phyloP scores from a whole-genome alignment of 2,113 vertebrate species.

The Sterrhoptilus dennistouni region DNA sequence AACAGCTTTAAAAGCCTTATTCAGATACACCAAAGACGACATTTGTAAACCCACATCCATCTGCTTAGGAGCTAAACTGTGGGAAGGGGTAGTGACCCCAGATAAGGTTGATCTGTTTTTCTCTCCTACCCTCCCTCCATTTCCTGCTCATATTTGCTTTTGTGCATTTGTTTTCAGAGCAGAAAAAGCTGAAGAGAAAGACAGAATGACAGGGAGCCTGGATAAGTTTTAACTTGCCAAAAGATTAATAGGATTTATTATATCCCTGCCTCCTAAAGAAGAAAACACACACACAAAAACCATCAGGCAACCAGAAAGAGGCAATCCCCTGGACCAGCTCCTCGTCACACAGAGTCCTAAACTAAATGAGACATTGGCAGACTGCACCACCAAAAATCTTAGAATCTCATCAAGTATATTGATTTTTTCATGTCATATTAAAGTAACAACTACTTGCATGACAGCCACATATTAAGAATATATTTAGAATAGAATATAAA shows the following conservation, averaged over 20 bases:
- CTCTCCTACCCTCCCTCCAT: not conserved
- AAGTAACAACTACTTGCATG: not conserved
- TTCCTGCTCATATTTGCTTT: slow-evolving; percentile 32
- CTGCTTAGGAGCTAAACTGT: slow-evolving; percentile 56
- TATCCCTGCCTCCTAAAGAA: not conserved
- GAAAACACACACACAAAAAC: not conserved
- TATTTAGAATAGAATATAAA: too few species aligned
- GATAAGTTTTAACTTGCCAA: slow-evolving; percentile 20
- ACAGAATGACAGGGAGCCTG: not conserved
- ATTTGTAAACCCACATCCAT: slow-evolving; percentile 63
- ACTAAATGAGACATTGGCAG: not conserved
- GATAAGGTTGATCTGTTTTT: slow-evolving; percentile 24
- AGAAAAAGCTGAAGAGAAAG: slow-evolving; percentile 8
- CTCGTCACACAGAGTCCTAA: not conserved
- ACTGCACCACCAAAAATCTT: not conserved
- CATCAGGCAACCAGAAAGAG: not conserved
- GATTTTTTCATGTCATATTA: not conserved
- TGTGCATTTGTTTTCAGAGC: not conserved
- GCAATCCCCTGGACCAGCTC: not conserved
- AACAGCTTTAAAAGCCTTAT: slow-evolving; percentile 37
- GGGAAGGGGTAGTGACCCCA: slow-evolving; percentile 49
- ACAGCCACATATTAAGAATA: not conserved
- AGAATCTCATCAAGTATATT: not conserved
- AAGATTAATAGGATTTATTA: slow-evolving; percentile 6
- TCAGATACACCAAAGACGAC: not conserved